Base-by-base conservation (phyloP, 2,888 invertebrate species). In the Agriopis marginaria region DNA sequence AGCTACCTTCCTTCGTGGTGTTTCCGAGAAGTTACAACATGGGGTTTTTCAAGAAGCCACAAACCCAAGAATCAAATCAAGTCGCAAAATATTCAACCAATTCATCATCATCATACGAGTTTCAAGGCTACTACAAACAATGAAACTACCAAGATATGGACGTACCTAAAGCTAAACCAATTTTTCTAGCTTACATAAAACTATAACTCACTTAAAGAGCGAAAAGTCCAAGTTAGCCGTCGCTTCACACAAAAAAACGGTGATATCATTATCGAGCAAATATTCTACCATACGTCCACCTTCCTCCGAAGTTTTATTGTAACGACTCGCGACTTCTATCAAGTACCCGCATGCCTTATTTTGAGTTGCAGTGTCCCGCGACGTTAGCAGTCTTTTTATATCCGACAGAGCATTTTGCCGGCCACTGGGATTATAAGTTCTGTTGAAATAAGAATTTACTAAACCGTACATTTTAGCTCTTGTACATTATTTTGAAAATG, bases 201-300 rank as follows among this genome's bases (percentile, higher is more conserved):
- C 42, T 8, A 14, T 56, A 23, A 79, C 85, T 70, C 73, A 93
- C 93, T 83, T 88, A 77, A 92, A 93, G 39, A 93, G 82, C 14
- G 85, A 77, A 73, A 89, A 91, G 75, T 93, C 92, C 77, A 94
- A 84, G 75, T 93, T 94, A 10, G 92, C 87, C 50, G 88, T 91
- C 39, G 92, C 91, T 83, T 93, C 93, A 75, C 93, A 93, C 11
- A 94, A 82, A 78, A 93, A 94, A 49, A 93, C 89, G 4, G 86
- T 88, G 49, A 93, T 90, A 74, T 94, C 93, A 71, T 91, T 93
- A 17, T 91, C 89, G 60, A 94, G 75, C 67, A 94, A 83, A 81
- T 92, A 90, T 77, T 90, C 87, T 12, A 92, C 77, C 79, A 90
- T 85, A 14, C 82, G 83, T 58, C 72, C 77, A 61, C 87, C 84